Percentiles rank a stretch among this genome's conserved stretches.
phyloP scores from a whole-genome alignment of 2,797 vertebrate genomes.

The Glyptemys insculpta region DNA sequence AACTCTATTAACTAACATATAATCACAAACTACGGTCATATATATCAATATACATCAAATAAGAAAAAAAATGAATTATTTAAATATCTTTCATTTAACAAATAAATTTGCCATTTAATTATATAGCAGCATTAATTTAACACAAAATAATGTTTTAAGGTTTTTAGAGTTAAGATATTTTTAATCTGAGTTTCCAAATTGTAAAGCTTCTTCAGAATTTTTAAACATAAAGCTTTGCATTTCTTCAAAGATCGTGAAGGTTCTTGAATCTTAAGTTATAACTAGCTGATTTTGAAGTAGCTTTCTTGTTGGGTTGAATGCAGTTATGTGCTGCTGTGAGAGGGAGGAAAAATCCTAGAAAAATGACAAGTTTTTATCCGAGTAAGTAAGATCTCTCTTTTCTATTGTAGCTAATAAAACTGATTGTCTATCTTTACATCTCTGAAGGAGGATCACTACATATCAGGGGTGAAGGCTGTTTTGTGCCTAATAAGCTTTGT shows the following conservation, averaged over 20 bases:
- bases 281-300: background rate
- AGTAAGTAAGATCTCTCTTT: background rate
- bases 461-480: background rate
- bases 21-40: fast-evolving
- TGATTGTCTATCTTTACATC: background rate
- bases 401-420: background rate
- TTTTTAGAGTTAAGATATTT: background rate
- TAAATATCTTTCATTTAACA: background rate
- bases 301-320: background rate
- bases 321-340: background rate
- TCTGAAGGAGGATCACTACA: background rate
- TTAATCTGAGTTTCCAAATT: fast-evolving
- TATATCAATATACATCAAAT: background rate
- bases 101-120: background rate
- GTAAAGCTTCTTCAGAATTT: background rate
- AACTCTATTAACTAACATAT: background rate
- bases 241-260: background rate
- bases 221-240: fast-evolving
- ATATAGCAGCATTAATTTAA: background rate
- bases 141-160: background rate
- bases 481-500: background rate
- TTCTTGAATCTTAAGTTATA: background rate
- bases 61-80: background rate
- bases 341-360: background rate
- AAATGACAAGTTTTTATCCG: background rate